These are phyloP conservation scores for Sander lucioperca DNA, from an alignment of 2,113 vertebrate species.

Conservation along the genomic window DNA sequence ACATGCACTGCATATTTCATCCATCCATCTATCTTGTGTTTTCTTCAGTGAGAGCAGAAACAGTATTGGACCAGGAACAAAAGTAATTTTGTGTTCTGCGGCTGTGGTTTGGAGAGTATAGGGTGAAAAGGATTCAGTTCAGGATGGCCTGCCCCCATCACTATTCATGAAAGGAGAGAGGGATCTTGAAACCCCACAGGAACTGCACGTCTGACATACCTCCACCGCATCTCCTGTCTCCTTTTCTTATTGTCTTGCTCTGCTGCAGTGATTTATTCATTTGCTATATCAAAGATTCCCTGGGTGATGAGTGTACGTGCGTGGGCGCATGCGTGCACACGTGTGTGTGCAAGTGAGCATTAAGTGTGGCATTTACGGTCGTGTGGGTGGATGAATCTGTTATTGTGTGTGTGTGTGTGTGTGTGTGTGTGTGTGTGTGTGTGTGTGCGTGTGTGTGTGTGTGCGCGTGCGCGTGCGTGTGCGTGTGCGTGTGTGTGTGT, in stretches of 20 bases:
- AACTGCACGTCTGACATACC: constrained; percentile 66
- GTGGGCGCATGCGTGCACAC: constrained; percentile 26
- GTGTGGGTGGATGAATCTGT: constrained; percentile 51
- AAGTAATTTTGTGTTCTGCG: constrained; percentile 52
- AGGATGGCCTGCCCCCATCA: constrained; percentile 64
- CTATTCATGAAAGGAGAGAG: constrained; percentile 77
- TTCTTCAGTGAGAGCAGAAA: constrained; percentile 26
- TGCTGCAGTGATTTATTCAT: constrained; percentile 78
- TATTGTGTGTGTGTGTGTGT: constrained; percentile 4
- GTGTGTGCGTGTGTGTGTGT: constrained; percentile 13
- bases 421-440: constrained; percentile 4
- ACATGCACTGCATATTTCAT: not conserved
- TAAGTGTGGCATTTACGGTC: constrained; percentile 61
- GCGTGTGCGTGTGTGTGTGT: too few species aligned
- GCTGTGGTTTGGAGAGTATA: constrained; percentile 45
- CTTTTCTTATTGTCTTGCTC: constrained; percentile 65
- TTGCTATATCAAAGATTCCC: constrained; percentile 77
- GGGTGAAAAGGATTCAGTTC: constrained; percentile 52
- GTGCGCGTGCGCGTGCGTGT: constrained; percentile 3
- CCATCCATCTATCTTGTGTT: not conserved
- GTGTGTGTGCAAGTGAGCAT: constrained; percentile 43
- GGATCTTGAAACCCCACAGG: constrained; percentile 55
- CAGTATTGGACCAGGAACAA: constrained; percentile 32
- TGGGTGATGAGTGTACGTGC: constrained; percentile 50
- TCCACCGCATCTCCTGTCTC: constrained; percentile 52